Conservation (phyloP, 2,888 invertebrate genomes). For the Myopa tessellatipennis region DNA sequence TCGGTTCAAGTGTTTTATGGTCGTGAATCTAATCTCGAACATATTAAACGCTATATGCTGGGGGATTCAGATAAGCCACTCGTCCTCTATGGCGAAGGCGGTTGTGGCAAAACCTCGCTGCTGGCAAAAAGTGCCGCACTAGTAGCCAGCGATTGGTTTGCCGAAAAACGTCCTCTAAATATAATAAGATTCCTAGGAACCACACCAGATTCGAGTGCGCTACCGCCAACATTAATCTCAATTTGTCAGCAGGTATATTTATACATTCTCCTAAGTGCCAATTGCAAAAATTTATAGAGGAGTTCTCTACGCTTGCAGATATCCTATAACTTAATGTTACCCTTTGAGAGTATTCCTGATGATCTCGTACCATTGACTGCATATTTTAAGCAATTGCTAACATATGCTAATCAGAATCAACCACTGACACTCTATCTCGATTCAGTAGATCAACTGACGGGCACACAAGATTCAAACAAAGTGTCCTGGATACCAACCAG, state of each 20-base stretch:
- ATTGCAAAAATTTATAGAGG: neutral
- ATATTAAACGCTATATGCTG: slow-evolving; percentile 84
- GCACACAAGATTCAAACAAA: slow-evolving; percentile 93
- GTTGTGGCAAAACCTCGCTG: slow-evolving; percentile 97
- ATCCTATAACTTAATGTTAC: slow-evolving; percentile 90
- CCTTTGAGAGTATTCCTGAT: slow-evolving; percentile 94
- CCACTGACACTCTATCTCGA: slow-evolving; percentile 93
- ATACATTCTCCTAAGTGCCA: neutral
- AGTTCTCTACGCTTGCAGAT: slow-evolving; percentile 71
- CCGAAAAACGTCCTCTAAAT: slow-evolving; percentile 82
- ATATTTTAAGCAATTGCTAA: slow-evolving; percentile 93
- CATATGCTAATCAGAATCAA: slow-evolving; percentile 82
- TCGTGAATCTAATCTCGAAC: slow-evolving; percentile 84
- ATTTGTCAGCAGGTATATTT: slow-evolving; percentile 88
- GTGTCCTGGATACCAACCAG: slow-evolving; percentile 95
- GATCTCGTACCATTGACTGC: slow-evolving; percentile 95
- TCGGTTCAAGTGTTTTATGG: slow-evolving; percentile 95
- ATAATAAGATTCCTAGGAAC: slow-evolving; percentile 94
- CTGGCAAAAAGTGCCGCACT: slow-evolving; percentile 91
- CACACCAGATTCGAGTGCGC: slow-evolving; percentile 95
- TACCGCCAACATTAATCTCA: slow-evolving; percentile 93
- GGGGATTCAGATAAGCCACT: slow-evolving; percentile 88
- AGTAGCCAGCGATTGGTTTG: slow-evolving; percentile 80
- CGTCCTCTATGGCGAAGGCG: slow-evolving; percentile 93
- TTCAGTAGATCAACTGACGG: slow-evolving; percentile 96